Evolutionary conservation across 2,888 invertebrate species (phyloP).

Genomic region (Macrosiphum euphorbiae): DNA sequence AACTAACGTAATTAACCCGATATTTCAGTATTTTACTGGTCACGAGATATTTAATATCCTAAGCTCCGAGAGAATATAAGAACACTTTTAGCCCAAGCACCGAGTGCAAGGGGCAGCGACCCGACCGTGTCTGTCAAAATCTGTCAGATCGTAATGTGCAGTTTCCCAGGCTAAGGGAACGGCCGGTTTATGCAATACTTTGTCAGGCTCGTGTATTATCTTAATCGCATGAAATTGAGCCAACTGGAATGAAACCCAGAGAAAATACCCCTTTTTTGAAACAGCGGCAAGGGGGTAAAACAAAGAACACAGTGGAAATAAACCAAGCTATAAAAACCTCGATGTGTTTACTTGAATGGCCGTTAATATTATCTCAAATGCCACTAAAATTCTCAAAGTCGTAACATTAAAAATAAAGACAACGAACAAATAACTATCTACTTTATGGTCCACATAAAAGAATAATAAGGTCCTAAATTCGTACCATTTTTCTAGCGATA

Average conservation of each 20-base stretch:
- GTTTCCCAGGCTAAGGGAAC: neutral
- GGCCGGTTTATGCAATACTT: conserved; percentile 31
- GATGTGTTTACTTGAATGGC: conserved; percentile 45
- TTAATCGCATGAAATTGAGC: conserved; percentile 56
- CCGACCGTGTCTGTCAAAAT: conserved; percentile 7
- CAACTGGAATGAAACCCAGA: neutral
- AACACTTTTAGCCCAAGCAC: neutral
- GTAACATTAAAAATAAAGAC: conserved; percentile 49
- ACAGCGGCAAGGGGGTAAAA: neutral
- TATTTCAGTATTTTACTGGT: neutral
- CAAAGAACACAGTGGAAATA: conserved; percentile 34
- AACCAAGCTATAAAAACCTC: conserved; percentile 52
- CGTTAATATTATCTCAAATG: conserved; percentile 62
- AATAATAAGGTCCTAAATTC: conserved; percentile 13
- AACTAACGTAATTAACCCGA: conserved; percentile 8
- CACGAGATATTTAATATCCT: conserved; percentile 12
- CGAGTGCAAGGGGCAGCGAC: neutral
- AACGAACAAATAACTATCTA: conserved; percentile 27
- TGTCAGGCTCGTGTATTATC: conserved; percentile 38
- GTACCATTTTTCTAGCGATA: neutral
- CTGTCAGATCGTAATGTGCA: conserved; percentile 37
- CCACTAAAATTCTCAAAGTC: conserved; percentile 55
- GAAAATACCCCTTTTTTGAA: conserved; percentile 17
- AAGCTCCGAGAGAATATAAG: neutral
- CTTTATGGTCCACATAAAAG: conserved; percentile 32